Conservation (phyloP, 2,888 invertebrate species). For the Nephrotoma appendiculata region DNA sequence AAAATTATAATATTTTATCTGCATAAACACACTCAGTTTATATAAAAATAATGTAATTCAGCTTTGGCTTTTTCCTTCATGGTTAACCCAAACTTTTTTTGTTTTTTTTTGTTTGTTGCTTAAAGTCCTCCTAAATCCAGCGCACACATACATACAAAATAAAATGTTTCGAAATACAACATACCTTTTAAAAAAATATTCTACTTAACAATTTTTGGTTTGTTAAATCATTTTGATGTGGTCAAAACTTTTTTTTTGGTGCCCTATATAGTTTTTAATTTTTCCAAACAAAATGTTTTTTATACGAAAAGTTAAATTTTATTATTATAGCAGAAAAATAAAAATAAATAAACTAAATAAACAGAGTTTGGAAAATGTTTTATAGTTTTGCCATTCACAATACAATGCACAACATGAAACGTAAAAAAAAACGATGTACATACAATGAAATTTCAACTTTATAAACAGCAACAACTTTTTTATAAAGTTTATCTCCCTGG, state of each 20-base stretch:
- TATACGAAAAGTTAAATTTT: not conserved
- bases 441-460: not conserved
- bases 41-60: too few relatives aligned
- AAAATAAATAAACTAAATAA: not conserved
- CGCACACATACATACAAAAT: not conserved
- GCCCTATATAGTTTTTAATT: not conserved
- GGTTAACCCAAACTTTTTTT: not conserved
- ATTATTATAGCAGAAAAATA: not conserved
- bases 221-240: not conserved
- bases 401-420: not conserved
- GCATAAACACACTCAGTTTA: too few relatives aligned
- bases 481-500: not conserved
- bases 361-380: not conserved
- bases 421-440: not conserved
- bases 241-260: not conserved
- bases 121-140: not conserved
- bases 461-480: not conserved
- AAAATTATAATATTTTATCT: too few relatives aligned
- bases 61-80: not conserved
- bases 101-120: not conserved
- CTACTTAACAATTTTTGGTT: not conserved
- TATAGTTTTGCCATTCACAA: not conserved
- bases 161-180: not conserved
- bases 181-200: not conserved
- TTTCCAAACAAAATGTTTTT: not conserved